A percentile compares a stretch with the other conserved stretches of the same genome.
Conservation (phyloP, 2,888 invertebrate genomes). For the Drosophila neonasuta region DNA sequence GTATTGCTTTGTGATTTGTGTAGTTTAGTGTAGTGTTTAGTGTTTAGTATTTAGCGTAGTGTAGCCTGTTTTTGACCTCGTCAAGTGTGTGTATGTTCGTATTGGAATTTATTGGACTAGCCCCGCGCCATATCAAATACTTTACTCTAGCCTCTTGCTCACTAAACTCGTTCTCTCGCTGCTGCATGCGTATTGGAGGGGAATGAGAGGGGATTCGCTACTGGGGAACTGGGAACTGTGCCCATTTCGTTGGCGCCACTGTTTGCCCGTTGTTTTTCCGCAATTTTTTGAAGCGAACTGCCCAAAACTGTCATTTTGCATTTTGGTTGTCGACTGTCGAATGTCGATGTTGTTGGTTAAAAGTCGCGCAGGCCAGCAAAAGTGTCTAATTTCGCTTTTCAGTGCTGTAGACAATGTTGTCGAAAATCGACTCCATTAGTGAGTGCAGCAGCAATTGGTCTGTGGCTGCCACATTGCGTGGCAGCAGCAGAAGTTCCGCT, state of each 20-base stretch:
- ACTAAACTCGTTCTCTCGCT: constrained; percentile 45
- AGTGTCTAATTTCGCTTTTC: constrained; percentile 74
- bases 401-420: constrained; percentile 39
- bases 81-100: constrained; percentile 20
- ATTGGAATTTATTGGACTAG: constrained; percentile 59
- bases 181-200: background rate
- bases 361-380: constrained; percentile 56
- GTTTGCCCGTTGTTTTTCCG: constrained; percentile 66
- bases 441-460: constrained; percentile 16
- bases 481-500: constrained; percentile 38
- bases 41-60: constrained; percentile 26
- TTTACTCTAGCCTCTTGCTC: constrained; percentile 29
- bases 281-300: constrained; percentile 37
- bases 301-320: constrained; percentile 68
- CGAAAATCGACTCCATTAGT: constrained; percentile 44
- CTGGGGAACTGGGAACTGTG: constrained; percentile 49
- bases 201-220: constrained; percentile 8
- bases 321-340: constrained; percentile 44
- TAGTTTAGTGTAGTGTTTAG: constrained; percentile 36
- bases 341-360: constrained; percentile 22
- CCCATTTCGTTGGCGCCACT: constrained; percentile 70
- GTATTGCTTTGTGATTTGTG: constrained; percentile 30
- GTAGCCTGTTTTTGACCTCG: constrained; percentile 59
- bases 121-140: constrained; percentile 31
- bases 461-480: constrained; percentile 2